These are phyloP conservation scores for Drosophila paramelanica DNA, from an alignment of 2,888 invertebrate species.

Conservation along the genomic window DNA sequence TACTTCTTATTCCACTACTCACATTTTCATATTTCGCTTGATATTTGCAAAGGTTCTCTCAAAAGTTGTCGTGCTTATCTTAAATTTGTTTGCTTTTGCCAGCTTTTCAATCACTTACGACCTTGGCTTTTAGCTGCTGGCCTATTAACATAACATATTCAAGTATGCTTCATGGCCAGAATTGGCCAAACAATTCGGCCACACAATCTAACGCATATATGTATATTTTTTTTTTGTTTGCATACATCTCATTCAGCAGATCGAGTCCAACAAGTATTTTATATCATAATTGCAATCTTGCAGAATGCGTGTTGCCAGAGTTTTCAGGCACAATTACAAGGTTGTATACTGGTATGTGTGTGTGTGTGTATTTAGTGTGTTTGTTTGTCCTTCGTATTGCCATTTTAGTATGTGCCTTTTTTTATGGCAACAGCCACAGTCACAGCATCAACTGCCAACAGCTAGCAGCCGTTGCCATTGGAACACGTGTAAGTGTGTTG, in stretches of 20 bases:
- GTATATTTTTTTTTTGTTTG: not conserved
- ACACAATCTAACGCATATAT: constrained; percentile 1
- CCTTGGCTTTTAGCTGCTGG: constrained; percentile 45
- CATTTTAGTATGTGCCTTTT: constrained; percentile 73
- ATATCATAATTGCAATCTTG: constrained; percentile 79
- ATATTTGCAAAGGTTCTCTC: not conserved
- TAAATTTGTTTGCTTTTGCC: not conserved
- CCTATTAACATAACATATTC: constrained; percentile 38
- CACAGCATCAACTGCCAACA: constrained; percentile 34
- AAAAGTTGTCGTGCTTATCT: not conserved
- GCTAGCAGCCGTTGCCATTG: constrained; percentile 10
- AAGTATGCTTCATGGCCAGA: constrained; percentile 11
- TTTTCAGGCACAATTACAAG: constrained; percentile 67
- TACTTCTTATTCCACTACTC: not conserved
- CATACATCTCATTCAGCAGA: constrained; percentile 33
- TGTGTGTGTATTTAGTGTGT: constrained; percentile 54
- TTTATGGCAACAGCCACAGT: constrained; percentile 46
- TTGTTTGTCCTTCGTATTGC: constrained; percentile 77
- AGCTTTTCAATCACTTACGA: constrained; percentile 10
- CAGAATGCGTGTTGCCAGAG: constrained; percentile 67
- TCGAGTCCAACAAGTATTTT: constrained; percentile 60
- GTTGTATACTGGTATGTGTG: constrained; percentile 6
- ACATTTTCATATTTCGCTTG: not conserved
- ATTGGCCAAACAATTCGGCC: constrained; percentile 11
- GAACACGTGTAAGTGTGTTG: constrained; percentile 71